Conservation (phyloP, 1,140 invertebrate species). For the Drosophila quadrilineata region DNA sequence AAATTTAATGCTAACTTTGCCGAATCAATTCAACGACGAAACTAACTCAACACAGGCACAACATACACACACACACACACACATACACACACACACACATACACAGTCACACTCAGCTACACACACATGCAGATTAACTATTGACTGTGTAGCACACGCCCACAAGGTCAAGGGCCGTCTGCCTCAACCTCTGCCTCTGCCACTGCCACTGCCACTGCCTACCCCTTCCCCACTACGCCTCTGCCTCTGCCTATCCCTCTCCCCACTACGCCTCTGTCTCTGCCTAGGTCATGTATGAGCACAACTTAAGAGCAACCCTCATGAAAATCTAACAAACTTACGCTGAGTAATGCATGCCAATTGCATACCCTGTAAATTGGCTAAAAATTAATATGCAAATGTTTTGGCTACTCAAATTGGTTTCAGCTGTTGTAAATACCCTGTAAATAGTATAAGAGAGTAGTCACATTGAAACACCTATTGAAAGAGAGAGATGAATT, state of each 20-base stretch:
- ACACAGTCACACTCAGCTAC: background rate
- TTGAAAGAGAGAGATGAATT: no score
- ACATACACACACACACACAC: conserved; percentile 2
- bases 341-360: conserved; percentile 1
- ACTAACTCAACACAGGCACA: background rate
- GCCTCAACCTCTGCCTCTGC: conserved; percentile 36
- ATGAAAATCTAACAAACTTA: conserved; percentile 38
- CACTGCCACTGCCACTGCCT: conserved; percentile 47
- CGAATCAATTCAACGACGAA: conserved; percentile 35
- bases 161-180: conserved; percentile 69
- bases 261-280: conserved; percentile 33
- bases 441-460: no score
- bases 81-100: background rate
- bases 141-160: conserved; percentile 16
- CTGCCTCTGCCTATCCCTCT: no score
- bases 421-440: no score
- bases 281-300: conserved; percentile 54
- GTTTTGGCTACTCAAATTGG: no score
- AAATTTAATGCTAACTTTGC: conserved; percentile 28
- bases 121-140: conserved; percentile 4
- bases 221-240: no score
- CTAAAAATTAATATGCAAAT: no score
- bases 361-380: conserved; percentile 11
- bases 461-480: no score
- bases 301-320: conserved; percentile 47